These are phyloP conservation scores for Electrophaes corylata DNA, from an alignment of 2,888 invertebrate genomes.

Conservation along the genomic window DNA sequence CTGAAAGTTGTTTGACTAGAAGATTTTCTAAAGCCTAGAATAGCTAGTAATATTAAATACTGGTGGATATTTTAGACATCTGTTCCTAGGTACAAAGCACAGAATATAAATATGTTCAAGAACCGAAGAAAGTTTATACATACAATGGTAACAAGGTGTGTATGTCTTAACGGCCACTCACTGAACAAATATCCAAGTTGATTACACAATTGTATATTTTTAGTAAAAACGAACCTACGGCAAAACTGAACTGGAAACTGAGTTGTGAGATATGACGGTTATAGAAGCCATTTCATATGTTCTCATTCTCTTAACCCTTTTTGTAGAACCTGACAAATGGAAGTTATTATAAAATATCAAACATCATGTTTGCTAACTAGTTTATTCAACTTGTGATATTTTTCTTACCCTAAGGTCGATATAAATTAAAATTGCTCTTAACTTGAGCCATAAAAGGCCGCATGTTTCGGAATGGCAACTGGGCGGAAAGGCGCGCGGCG, in stretches of 20 bases:
- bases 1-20: slow-evolving; percentile 23
- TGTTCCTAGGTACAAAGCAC: no score
- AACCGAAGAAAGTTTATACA: no score
- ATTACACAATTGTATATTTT: no score
- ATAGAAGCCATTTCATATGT: background rate
- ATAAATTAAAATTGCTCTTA: slow-evolving; percentile 36
- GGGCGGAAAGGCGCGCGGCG: slow-evolving; percentile 46
- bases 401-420: background rate
- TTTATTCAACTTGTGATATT: background rate
- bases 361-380: background rate
- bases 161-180: no score
- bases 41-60: background rate
- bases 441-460: slow-evolving; percentile 61
- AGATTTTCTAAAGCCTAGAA: slow-evolving; percentile 4
- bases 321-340: background rate
- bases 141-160: no score
- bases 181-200: no score
- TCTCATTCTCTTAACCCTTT: background rate
- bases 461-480: slow-evolving; percentile 47
- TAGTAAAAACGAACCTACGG: no score
- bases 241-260: no score
- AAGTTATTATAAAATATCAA: no score
- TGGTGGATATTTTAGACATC: no score
- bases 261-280: no score
- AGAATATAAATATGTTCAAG: no score